phyloP scores from a whole-genome alignment of 2,113 vertebrate species.

The Sprattus sprattus region DNA sequence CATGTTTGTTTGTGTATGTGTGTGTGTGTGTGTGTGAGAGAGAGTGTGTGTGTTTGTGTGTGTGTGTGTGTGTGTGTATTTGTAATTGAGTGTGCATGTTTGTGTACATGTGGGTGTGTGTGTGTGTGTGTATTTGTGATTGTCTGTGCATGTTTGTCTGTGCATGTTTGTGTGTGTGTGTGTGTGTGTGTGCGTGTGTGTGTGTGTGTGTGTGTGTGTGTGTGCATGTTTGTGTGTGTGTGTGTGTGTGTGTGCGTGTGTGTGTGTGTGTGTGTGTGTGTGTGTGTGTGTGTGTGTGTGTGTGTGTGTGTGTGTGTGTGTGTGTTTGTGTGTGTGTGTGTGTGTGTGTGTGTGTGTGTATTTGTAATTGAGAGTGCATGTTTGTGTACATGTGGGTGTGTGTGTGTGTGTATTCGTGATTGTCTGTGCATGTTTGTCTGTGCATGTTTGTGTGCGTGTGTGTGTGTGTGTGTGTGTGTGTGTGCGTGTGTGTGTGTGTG shows the following conservation, averaged over 20 bases:
- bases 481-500: slow-evolving; percentile 2
- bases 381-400: not conserved
- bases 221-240: not conserved
- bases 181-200: not conserved
- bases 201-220: slow-evolving; percentile 6
- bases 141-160: no score
- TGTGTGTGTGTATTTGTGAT: not conserved
- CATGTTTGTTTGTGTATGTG: not conserved
- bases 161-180: slow-evolving; percentile 21
- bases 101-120: slow-evolving; percentile 20
- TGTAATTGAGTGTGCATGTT: not conserved
- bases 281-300: slow-evolving; percentile 7
- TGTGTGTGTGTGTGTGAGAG: not conserved
- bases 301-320: not conserved
- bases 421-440: not conserved
- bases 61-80: not conserved
- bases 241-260: not conserved
- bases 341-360: not conserved
- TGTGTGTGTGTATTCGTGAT: not conserved
- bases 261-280: not conserved
- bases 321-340: not conserved
- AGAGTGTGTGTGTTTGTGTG: slow-evolving; percentile 14
- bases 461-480: slow-evolving; percentile 4
- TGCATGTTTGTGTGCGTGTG: slow-evolving; percentile 20
- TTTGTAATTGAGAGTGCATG: not conserved